Evolutionary conservation across 2,113 vertebrate genomes (phyloP), one percentile per base, ranked within the genome.

Genomic region (Perca fluviatilis): DNA sequence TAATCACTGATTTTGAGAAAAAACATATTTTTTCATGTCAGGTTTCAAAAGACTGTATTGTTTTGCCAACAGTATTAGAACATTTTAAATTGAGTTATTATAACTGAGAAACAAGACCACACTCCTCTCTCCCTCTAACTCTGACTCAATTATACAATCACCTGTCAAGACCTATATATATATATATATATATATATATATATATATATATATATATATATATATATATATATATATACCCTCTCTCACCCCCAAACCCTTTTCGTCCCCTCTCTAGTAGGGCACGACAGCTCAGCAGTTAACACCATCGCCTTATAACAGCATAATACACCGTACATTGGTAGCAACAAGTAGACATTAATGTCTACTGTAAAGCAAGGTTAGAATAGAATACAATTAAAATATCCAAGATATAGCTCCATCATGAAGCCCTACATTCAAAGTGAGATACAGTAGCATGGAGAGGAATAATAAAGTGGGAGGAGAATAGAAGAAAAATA

Each of bases 401-500:
- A 3, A 23, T 62, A 53, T 78, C 51, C 3, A 51, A 18, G 23
- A 62, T 12, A 50, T 23, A 54, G 19, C 50, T 47, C n/a, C 1
- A 13, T 77, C 43, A 73, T 7, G 11, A 50, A 62, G 19, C 25
- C 21, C 18, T 63, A 25, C 21, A 53, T 27, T 27, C 53, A 72
- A 54, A 74, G 46, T 70, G 25, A 62, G 50, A 51, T 54, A 74
- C 5, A 72, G 13, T 16, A 64, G 77, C 33, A 77, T 78, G 77
- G 64, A 78, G 74, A 77, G 51, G 27, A 67, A 88, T 54, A 79
- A 74, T 23, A 58, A 46, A 80, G 50, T 53, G 83, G 82, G 84
- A 89, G 89, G 88, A 86, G 87, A 89, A 58, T n/a, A 36, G 72
- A 61, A 46, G 56, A 75, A 78, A 79, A 86, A 75, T 23, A 51